A percentile compares a stretch with the other conserved stretches of the same genome.
These are phyloP conservation scores for Fregata magnificens DNA, from an alignment of 2,113 vertebrate species.

Conservation along the genomic window DNA sequence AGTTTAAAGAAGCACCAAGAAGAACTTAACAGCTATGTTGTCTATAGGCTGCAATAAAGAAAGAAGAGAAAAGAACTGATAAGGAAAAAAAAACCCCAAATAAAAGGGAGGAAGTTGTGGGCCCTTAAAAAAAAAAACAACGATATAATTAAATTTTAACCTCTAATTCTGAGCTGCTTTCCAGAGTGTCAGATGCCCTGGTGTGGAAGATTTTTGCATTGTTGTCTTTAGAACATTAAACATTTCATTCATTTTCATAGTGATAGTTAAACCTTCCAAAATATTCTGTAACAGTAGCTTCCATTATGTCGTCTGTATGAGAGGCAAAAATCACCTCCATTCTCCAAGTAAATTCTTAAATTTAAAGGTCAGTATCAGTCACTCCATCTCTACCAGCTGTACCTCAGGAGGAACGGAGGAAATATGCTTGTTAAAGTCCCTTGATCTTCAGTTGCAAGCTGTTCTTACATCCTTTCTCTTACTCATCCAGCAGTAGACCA, in stretches of 20 bases:
- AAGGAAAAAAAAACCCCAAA: background rate
- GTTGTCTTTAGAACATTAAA: background rate
- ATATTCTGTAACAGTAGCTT: background rate
- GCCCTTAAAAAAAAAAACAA: background rate
- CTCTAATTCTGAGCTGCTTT: background rate
- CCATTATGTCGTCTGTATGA: background rate
- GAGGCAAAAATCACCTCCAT: background rate
- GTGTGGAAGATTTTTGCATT: background rate
- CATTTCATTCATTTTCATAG: background rate
- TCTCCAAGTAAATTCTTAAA: background rate
- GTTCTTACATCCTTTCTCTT: background rate
- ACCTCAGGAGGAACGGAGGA: background rate
- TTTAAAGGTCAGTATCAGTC: background rate
- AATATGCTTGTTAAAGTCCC: background rate
- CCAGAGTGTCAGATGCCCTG: background rate
- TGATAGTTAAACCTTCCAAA: background rate
- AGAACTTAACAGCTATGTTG: background rate
- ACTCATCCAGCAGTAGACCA: background rate
- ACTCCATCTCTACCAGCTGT: background rate
- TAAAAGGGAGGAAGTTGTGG: background rate
- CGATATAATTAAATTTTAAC: background rate
- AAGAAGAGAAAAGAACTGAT: background rate
- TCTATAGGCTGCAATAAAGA: background rate
- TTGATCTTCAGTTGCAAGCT: background rate
- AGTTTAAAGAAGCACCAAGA: background rate